A percentile compares a stretch with the other conserved stretches of the same genome.
Evolutionary conservation across 2,888 invertebrate genomes (phyloP).

Genomic region (Hydropsyche betteni): DNA sequence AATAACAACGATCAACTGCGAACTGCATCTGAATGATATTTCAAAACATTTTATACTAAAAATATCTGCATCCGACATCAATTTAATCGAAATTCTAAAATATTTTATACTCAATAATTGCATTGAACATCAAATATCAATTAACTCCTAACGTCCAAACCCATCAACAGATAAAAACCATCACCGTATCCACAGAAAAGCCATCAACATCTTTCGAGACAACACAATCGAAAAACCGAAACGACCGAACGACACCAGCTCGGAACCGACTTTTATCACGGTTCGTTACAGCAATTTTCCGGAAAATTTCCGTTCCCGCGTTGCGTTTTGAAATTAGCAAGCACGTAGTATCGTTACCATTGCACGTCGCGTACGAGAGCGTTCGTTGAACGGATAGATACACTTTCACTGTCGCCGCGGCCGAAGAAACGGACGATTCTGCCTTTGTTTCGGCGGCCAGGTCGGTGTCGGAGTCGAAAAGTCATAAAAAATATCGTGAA

Average conservation of each 20-base stretch:
- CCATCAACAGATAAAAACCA: too few species aligned
- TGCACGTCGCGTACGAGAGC: conserved; percentile 23
- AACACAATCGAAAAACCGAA: too few species aligned
- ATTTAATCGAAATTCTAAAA: too few species aligned
- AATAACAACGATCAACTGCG: neutral
- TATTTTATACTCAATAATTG: too few species aligned
- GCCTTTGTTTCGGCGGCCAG: conserved; percentile 15
- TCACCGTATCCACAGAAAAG: too few species aligned
- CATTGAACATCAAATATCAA: too few species aligned
- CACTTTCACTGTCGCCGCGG: conserved; percentile 38
- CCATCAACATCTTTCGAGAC: too few species aligned
- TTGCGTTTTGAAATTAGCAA: neutral
- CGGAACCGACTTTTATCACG: too few species aligned
- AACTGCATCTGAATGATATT: neutral
- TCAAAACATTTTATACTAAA: neutral
- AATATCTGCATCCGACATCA: neutral
- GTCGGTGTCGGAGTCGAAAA: too few species aligned
- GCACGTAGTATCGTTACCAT: neutral
- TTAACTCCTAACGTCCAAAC: too few species aligned
- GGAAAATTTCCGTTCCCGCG: neutral
- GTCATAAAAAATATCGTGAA: too few species aligned
- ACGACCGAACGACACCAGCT: too few species aligned
- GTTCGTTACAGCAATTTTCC: neutral
- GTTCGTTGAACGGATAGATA: conserved; percentile 36
- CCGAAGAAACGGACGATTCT: conserved; percentile 26